phyloP scores from a whole-genome alignment of 35 echinoderm and acorn worm species.

The Ptychodera flava region DNA sequence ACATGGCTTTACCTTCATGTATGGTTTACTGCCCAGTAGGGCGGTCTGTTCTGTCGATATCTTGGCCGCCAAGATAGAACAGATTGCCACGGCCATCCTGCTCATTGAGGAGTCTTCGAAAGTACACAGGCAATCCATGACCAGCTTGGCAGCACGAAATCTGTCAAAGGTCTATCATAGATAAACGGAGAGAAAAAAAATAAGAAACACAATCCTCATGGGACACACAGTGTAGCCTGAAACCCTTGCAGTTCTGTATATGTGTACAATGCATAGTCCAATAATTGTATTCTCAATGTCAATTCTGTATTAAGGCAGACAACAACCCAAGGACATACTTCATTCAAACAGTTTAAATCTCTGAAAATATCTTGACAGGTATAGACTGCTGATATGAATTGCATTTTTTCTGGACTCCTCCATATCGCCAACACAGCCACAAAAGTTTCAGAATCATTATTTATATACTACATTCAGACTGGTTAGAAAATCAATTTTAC shows the following conservation, averaged over 20 bases:
- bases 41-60: conserved; percentile 98
- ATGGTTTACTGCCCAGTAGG: conserved; percentile 81
- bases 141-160: conserved; percentile 88
- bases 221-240: neutral
- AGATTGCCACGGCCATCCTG: conserved; percentile 92
- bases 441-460: no score
- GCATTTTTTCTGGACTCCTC: no score
- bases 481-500: no score
- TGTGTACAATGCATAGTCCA: neutral
- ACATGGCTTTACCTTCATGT: conserved; percentile 75
- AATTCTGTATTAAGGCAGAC: neutral
- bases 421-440: no score
- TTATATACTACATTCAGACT: no score
- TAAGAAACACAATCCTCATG: neutral
- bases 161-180: conserved; percentile 99
- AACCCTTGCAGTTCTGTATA: neutral
- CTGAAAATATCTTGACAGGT: no score
- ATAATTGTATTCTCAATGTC: neutral
- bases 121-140: conserved; percentile 96
- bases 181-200: no score
- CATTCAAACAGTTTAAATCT: no score
- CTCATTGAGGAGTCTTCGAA: conserved; percentile 95
- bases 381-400: no score
- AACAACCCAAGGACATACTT: neutral
- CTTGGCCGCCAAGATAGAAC: conserved; percentile 93